phyloP scores from a whole-genome alignment of 2,113 vertebrate genomes.

The Vimba vimba region DNA sequence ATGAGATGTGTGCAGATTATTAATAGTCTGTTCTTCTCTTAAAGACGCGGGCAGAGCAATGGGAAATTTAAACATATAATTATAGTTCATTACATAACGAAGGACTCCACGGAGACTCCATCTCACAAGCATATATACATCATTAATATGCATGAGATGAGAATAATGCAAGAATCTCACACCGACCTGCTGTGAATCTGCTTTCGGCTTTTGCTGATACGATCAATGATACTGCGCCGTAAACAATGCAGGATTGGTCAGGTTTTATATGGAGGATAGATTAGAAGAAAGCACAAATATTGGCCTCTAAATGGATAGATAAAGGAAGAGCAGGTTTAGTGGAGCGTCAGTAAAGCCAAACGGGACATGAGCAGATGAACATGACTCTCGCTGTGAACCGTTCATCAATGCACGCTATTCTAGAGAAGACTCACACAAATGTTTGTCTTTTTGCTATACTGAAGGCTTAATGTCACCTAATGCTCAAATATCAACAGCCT shows the following conservation, averaged over 20 bases:
- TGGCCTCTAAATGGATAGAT: neutral
- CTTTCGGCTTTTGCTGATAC: neutral
- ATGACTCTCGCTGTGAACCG: neutral
- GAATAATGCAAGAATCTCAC: neutral
- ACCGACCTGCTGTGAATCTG: neutral
- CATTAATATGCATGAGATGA: constrained; percentile 35
- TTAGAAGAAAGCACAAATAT: neutral
- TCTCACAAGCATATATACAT: neutral
- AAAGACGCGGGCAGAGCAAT: neutral
- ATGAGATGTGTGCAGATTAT: neutral
- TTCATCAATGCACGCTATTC: neutral
- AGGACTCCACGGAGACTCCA: neutral
- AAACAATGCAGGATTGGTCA: neutral
- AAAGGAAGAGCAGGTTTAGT: neutral
- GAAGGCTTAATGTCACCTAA: neutral
- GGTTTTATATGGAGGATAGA: neutral
- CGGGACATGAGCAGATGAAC: constrained; percentile 28
- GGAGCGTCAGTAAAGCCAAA: neutral
- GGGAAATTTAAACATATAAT: constrained; percentile 12
- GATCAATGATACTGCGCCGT: neutral
- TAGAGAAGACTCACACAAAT: neutral
- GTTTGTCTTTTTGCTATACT: neutral
- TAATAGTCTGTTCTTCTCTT: neutral
- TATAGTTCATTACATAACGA: constrained; percentile 10
- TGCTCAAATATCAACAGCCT: neutral